Evolutionary conservation across 2,888 invertebrate species (phyloP), one percentile per base, ranked within the genome.

Genomic region (Palloptera scutellata): DNA sequence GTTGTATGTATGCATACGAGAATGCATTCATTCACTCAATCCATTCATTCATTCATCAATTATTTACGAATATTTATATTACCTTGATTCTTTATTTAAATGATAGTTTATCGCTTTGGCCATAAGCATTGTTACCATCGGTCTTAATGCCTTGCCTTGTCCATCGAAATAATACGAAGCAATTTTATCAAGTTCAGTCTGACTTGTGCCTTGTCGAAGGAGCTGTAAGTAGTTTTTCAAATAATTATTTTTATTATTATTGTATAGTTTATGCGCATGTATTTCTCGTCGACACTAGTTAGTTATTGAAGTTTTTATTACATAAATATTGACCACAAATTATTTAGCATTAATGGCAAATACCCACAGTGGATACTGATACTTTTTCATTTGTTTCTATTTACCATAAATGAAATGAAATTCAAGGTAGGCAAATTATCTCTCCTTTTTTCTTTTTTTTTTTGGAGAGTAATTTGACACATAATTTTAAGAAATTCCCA

Each of bases 101-200:
- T 96, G 95, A 86, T 92, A 92, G 87, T 96, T 96, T 85, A 96
- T 89, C 77, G 97, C 96, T 86, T 93, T 90, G 76, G 97, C 94
- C 94, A 98, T 95, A 66, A 98, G 90, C 83, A 97, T 90, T 64
- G 95, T 92, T 62, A 98, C 92, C 92, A 96, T 95, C 61, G 98
- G 98, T 83, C 98, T 90, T 76, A 98, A 88, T 75, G 97, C 95
- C 88, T 99, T 99, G 80, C 98, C 98, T 85, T 97, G 94, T 70
- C 98, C 97, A 86, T 97, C 96, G 87, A 99, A 98, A 87, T 98
- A 98, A 87, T 99, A 98, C 81, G 94, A 93, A 71, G 97, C 92
- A 87, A 98, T 95, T 84, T 92, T 92, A 86, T 92, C 91, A 83
- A 98, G 88, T 86, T 96, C 94, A 72, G 91, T 87, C 85, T 92